Conservation (phyloP, 1,140 invertebrate species). For the Drosophila mauritiana region DNA sequence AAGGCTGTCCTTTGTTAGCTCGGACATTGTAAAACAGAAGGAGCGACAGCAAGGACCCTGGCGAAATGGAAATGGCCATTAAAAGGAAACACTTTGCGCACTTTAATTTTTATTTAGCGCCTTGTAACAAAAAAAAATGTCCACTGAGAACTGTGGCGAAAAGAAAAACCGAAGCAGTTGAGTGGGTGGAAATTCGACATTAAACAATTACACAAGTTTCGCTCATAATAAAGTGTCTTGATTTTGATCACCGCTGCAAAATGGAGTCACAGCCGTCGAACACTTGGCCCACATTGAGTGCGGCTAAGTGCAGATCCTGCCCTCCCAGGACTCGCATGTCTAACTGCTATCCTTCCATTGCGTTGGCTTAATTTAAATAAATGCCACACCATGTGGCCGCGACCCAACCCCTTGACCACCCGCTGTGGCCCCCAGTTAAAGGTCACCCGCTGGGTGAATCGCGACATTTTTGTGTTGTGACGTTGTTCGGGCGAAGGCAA, state of each 20-base stretch:
- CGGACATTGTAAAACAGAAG: conserved; percentile 70
- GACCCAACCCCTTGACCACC: conserved; percentile 32
- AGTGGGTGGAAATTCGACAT: conserved; percentile 27
- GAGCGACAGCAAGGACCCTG: conserved; percentile 54
- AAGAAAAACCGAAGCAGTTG: conserved; percentile 6
- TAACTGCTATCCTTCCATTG: conserved; percentile 56
- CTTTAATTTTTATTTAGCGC: conserved; percentile 80
- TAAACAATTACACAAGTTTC: conserved; percentile 30
- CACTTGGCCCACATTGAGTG: conserved; percentile 32
- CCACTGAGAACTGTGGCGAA: not conserved
- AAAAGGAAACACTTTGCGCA: conserved; percentile 75
- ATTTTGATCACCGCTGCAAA: conserved; percentile 21
- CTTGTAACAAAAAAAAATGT: conserved; percentile 47
- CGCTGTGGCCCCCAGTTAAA: conserved; percentile 24
- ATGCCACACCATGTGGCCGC: conserved; percentile 61
- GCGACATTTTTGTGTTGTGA: conserved; percentile 60
- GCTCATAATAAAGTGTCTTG: conserved; percentile 19
- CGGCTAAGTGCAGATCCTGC: conserved; percentile 3
- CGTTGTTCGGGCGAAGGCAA: conserved; percentile 55
- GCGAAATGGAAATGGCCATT: conserved; percentile 54
- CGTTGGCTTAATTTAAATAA: conserved; percentile 72
- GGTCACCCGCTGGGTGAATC: conserved; percentile 67
- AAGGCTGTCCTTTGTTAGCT: conserved; percentile 42
- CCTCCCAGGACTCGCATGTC: conserved; percentile 55
- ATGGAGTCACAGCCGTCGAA: conserved; percentile 2